phyloP scores from a whole-genome alignment of 1,140 invertebrate genomes.

The Ips nitidus region DNA sequence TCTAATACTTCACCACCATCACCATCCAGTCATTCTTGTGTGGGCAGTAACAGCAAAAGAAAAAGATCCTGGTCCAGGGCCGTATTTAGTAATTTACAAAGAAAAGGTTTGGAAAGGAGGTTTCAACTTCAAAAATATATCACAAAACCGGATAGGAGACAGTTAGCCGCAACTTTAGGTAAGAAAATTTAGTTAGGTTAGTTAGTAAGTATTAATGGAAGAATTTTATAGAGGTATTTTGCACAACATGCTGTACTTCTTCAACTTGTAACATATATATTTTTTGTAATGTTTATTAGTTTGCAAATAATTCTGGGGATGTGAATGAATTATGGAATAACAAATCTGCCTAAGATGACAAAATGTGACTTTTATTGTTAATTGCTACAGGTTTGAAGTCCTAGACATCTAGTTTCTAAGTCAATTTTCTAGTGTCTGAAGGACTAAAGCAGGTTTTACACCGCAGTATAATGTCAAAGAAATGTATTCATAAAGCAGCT shows the following conservation, averaged over 20 bases:
- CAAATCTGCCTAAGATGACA: too few species aligned
- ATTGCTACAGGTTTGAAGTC: too few species aligned
- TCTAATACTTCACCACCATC: conserved; percentile 36
- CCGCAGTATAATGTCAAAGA: too few species aligned
- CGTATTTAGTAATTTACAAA: conserved; percentile 89
- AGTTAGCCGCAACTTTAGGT: conserved; percentile 86
- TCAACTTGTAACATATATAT: neutral
- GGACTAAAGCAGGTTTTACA: too few species aligned
- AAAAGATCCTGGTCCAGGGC: conserved; percentile 92
- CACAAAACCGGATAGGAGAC: conserved; percentile 88
- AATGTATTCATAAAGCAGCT: too few species aligned
- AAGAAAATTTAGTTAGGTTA: conserved; percentile 4
- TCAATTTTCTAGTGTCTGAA: too few species aligned
- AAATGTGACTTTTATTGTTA: too few species aligned
- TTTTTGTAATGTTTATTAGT: neutral
- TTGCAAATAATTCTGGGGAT: too few species aligned
- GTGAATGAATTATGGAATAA: too few species aligned
- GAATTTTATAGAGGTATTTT: neutral
- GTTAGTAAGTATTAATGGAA: neutral
- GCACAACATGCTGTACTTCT: too few species aligned
- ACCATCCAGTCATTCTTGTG: conserved; percentile 18
- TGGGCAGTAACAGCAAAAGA: conserved; percentile 59
- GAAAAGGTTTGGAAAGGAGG: conserved; percentile 85
- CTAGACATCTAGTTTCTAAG: too few species aligned
- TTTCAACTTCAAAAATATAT: conserved; percentile 96